phyloP scores from a whole-genome alignment of 1,140 invertebrate genomes.

The Formica selysi region DNA sequence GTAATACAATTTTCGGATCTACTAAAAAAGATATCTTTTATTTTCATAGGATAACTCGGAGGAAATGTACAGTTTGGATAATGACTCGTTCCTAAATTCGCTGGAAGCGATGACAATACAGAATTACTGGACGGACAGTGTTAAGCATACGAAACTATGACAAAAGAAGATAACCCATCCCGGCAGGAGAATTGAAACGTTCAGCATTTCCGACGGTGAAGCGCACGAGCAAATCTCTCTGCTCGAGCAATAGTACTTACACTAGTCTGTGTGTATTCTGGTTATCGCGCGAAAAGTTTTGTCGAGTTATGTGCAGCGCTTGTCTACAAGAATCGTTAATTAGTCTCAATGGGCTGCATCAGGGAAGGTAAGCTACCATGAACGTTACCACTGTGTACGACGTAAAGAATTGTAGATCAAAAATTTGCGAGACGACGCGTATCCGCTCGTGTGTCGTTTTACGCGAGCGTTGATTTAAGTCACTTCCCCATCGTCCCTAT shows the following conservation, averaged over 20 bases:
- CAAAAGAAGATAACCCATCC: slow-evolving; percentile 74
- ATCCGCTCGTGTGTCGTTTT: slow-evolving; percentile 32
- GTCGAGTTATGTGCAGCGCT: background rate
- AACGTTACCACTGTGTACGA: slow-evolving; percentile 32
- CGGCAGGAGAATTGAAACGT: slow-evolving; percentile 72
- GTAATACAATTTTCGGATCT: background rate
- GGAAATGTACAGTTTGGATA: slow-evolving; percentile 96
- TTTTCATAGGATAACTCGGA: slow-evolving; percentile 93
- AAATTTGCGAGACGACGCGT: slow-evolving; percentile 40
- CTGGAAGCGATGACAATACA: slow-evolving; percentile 97
- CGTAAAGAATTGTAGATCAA: slow-evolving; percentile 42
- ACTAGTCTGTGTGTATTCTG: slow-evolving; percentile 47
- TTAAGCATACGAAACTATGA: slow-evolving; percentile 96
- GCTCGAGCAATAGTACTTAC: slow-evolving; percentile 73
- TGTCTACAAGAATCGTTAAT: slow-evolving; percentile 16
- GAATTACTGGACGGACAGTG: slow-evolving; percentile 96
- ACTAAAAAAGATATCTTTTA: slow-evolving; percentile 44
- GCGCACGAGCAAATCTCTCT: slow-evolving; percentile 74
- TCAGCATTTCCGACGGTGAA: slow-evolving; percentile 73
- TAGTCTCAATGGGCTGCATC: slow-evolving; percentile 5
- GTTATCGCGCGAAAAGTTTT: slow-evolving; percentile 12
- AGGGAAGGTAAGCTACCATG: slow-evolving; percentile 20
- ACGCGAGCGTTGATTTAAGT: slow-evolving; percentile 64
- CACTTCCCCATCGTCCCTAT: slow-evolving; percentile 61
- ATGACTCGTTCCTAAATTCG: slow-evolving; percentile 96